A percentile compares a stretch with the other conserved stretches of the same genome.
Evolutionary conservation across 2,113 vertebrate genomes (phyloP).

Genomic region (Chelonoidis abingdonii): DNA sequence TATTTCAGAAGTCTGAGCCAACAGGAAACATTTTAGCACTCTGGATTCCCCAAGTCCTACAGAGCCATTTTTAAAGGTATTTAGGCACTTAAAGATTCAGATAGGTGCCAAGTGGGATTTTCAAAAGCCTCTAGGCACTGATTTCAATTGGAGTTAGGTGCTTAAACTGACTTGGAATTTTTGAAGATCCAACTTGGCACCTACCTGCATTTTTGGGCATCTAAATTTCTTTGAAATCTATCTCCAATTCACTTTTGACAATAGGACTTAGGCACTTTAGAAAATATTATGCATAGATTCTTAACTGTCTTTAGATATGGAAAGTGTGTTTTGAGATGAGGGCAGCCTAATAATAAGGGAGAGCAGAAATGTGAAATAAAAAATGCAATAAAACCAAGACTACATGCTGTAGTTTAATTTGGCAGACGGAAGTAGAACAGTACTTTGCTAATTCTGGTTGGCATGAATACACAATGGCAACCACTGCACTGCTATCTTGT

Average conservation of each 20-base stretch:
- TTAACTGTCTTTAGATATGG: too few species aligned
- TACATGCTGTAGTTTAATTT: not conserved
- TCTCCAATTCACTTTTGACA: not conserved
- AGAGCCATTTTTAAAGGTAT: not conserved
- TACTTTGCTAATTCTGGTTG: not conserved
- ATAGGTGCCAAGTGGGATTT: not conserved
- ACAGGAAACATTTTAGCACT: not conserved
- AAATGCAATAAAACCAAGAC: not conserved
- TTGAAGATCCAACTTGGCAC: not conserved
- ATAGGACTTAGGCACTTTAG: not conserved
- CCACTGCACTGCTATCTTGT: not conserved
- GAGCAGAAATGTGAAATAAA: not conserved
- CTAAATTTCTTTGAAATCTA: not conserved
- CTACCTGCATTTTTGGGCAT: not conserved
- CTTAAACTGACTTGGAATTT: not conserved
- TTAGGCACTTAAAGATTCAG: not conserved
- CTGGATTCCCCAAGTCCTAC: not conserved
- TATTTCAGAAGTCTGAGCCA: not conserved
- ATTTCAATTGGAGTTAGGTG: not conserved
- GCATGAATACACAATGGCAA: not conserved
- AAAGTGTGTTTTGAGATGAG: not conserved
- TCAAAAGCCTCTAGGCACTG: not conserved
- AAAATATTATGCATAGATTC: not conserved
- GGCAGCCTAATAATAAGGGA: not conserved
- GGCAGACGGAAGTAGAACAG: not conserved